Evolutionary conservation across 2,113 vertebrate species (phyloP).

Genomic region (Trochalopteron elliotii): DNA sequence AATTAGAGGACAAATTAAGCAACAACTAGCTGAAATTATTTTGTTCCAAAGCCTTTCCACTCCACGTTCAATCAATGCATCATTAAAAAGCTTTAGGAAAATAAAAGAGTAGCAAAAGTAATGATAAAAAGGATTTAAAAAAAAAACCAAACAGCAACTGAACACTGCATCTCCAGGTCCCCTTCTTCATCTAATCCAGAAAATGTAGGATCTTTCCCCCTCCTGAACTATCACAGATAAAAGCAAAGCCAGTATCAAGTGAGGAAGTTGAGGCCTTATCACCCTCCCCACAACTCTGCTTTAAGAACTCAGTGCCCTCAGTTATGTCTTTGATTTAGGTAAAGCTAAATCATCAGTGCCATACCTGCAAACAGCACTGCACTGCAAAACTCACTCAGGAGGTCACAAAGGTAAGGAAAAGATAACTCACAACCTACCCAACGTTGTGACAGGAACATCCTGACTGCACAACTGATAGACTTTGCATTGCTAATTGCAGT

Average conservation of each 20-base stretch:
- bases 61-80: accelerated
- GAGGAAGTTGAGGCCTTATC: not conserved
- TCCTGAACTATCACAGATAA: not conserved
- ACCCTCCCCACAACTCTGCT: not conserved
- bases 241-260: not conserved
- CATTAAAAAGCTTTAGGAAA: not conserved
- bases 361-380: not conserved
- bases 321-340: not conserved
- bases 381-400: not conserved
- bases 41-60: not conserved
- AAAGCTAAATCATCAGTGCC: not conserved
- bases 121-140: not conserved
- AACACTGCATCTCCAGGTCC: not conserved
- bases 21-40: not conserved
- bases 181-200: not conserved
- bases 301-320: not conserved
- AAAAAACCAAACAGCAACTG: not conserved
- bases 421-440: not conserved
- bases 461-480: not conserved
- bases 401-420: not conserved
- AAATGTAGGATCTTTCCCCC: not conserved
- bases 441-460: not conserved
- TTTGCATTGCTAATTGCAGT: not conserved
- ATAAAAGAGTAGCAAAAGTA: not conserved
- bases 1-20: not conserved